A percentile compares a stretch with the other conserved stretches of the same genome.
Evolutionary conservation across 2,888 invertebrate species (phyloP).

Genomic region (Eupeodes latifasciatus): DNA sequence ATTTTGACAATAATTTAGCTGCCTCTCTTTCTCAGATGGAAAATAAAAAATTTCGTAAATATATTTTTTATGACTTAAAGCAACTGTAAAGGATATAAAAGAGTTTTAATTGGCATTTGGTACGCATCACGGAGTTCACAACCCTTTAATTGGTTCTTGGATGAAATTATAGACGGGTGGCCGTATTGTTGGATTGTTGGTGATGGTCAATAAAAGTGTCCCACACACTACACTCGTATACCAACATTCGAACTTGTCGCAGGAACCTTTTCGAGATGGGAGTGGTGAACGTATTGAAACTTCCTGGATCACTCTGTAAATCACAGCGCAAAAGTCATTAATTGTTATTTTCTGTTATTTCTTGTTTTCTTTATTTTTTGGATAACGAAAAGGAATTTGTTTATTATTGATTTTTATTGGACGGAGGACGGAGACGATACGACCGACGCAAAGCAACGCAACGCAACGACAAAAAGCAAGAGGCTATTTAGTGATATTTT

Average conservation of each 20-base stretch:
- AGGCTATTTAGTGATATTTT: constrained; percentile 55
- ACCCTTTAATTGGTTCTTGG: constrained; percentile 65
- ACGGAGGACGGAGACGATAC: not conserved
- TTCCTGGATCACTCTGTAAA: constrained; percentile 62
- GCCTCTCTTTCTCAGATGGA: not conserved
- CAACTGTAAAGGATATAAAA: constrained; percentile 46
- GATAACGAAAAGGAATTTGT: constrained; percentile 45
- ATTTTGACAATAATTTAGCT: not conserved
- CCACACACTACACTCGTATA: not conserved
- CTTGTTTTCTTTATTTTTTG: not conserved
- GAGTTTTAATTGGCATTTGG: constrained; percentile 71
- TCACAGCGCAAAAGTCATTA: constrained; percentile 48
- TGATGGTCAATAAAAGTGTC: constrained; percentile 62
- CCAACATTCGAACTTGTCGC: not conserved
- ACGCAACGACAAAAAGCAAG: not conserved
- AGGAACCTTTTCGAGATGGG: constrained; percentile 13
- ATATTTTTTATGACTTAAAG: constrained; percentile 55
- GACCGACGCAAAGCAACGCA: not conserved
- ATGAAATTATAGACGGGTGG: constrained; percentile 38
- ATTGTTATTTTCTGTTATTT: constrained; percentile 39
- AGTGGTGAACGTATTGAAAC: constrained; percentile 29
- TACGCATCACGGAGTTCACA: constrained; percentile 55
- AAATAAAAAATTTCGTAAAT: constrained; percentile 5
- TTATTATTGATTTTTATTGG: constrained; percentile 68
- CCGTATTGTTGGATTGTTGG: not conserved